Evolutionary conservation across 2,113 vertebrate genomes (phyloP).

Genomic region (Leptobrachium ailaonicum): DNA sequence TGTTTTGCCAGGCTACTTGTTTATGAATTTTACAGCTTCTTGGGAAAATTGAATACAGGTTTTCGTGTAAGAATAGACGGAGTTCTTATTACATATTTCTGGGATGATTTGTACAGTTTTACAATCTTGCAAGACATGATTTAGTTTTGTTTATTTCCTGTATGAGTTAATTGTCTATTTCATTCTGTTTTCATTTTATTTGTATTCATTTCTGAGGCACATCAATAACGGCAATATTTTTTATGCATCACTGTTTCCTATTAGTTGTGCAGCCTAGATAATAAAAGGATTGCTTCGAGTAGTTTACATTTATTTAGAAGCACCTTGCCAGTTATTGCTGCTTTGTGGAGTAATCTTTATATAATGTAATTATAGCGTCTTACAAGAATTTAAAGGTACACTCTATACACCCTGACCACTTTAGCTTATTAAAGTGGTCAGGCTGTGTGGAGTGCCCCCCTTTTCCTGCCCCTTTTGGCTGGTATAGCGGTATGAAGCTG

Average conservation of each 20-base stretch:
- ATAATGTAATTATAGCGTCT: constrained; percentile 18
- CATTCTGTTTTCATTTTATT: neutral
- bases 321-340: neutral
- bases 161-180: too few relatives aligned
- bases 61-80: constrained; percentile 11
- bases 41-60: constrained; percentile 29
- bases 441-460: too few relatives aligned
- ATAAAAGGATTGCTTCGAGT: neutral
- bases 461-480: too few relatives aligned
- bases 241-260: neutral
- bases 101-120: too few relatives aligned
- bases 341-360: constrained; percentile 27
- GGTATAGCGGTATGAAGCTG: too few relatives aligned
- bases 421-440: too few relatives aligned
- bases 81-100: neutral
- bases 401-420: too few relatives aligned
- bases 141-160: too few relatives aligned
- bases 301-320: neutral
- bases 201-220: neutral
- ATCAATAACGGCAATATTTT: neutral
- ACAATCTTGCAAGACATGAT: neutral
- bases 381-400: neutral
- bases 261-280: neutral
- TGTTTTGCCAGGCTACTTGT: neutral
- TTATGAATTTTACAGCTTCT: constrained; percentile 29